phyloP scores from a whole-genome alignment of 2,113 vertebrate species.

The Prietella phreatophila region DNA sequence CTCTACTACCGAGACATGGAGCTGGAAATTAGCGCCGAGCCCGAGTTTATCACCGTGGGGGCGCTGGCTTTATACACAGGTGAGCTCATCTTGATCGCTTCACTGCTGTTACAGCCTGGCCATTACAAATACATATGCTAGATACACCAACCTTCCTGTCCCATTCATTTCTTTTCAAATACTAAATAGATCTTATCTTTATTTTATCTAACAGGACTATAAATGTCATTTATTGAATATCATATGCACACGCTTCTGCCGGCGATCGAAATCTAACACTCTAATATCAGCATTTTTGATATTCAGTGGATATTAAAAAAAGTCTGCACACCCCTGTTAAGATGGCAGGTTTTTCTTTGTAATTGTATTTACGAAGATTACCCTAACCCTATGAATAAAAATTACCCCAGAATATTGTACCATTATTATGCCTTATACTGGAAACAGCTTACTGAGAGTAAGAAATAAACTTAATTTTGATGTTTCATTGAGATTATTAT shows the following conservation, averaged over 20 bases:
- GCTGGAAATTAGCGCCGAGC: slow-evolving; percentile 81
- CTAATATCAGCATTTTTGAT: too few species aligned
- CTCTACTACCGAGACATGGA: slow-evolving; percentile 83
- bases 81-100: slow-evolving; percentile 50
- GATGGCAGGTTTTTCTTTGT: too few species aligned
- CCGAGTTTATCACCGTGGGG: slow-evolving; percentile 84
- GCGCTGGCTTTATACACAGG: slow-evolving; percentile 87
- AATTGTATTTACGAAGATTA: too few species aligned
- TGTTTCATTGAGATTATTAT: neutral
- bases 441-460: neutral
- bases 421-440: neutral
- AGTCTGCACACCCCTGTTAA: too few species aligned
- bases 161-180: neutral
- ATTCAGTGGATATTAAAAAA: too few species aligned
- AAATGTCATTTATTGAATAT: neutral
- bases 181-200: too few species aligned
- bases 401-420: neutral
- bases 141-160: neutral
- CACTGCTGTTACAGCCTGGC: neutral
- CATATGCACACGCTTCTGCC: too few species aligned
- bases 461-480: neutral
- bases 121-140: neutral
- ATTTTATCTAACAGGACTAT: neutral
- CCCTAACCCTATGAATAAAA: too few species aligned
- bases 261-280: too few species aligned